Evolutionary conservation across 2,113 vertebrate species (phyloP).

Genomic region (Pteropus alecto): DNA sequence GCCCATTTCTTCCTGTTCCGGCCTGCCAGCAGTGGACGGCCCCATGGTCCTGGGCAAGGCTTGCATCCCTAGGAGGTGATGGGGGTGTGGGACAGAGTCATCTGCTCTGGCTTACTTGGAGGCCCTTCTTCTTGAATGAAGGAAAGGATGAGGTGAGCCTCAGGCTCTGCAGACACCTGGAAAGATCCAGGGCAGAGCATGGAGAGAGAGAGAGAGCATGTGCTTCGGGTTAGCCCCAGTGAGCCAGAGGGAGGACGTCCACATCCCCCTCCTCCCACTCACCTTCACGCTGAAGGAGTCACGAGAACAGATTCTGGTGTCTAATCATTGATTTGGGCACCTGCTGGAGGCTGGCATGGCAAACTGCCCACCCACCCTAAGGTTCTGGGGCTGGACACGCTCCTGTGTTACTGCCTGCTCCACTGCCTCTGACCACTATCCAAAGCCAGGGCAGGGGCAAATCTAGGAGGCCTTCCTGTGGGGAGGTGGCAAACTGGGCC

Average conservation of each 20-base stretch:
- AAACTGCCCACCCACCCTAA: conserved; percentile 52
- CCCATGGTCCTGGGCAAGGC: background rate
- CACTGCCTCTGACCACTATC: background rate
- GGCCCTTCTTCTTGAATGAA: background rate
- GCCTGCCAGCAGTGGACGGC: background rate
- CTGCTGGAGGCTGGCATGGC: conserved; percentile 57
- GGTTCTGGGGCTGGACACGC: conserved; percentile 24
- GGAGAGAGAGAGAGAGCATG: background rate
- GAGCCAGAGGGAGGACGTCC: background rate
- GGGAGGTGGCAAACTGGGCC: background rate
- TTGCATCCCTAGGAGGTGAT: background rate
- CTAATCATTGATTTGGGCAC: conserved; percentile 63
- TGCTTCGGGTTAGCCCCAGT: background rate
- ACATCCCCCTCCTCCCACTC: background rate
- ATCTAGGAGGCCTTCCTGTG: background rate
- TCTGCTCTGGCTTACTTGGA: background rate
- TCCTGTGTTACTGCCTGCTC: background rate
- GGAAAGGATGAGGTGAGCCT: background rate
- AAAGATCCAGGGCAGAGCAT: background rate
- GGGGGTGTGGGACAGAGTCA: background rate
- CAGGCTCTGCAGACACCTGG: background rate
- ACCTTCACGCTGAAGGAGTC: conserved; percentile 58
- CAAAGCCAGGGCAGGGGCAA: background rate
- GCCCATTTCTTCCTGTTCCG: background rate
- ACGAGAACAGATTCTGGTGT: conserved; percentile 51